phyloP scores from a whole-genome alignment of 2,797 vertebrate species.

The Sphenodon punctatus region DNA sequence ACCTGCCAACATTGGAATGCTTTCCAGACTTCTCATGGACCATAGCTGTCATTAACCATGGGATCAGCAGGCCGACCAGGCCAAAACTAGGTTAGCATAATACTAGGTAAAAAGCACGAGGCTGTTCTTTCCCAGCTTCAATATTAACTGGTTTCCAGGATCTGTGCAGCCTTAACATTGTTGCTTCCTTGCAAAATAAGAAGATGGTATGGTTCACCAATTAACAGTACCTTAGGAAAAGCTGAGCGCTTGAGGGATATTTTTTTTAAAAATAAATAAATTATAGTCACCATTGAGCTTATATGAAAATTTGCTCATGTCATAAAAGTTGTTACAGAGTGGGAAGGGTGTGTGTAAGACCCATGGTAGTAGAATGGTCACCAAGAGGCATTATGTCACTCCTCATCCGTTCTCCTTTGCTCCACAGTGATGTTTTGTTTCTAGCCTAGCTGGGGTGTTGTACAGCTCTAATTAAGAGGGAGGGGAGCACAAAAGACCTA shows the following conservation, averaged over 20 bases:
- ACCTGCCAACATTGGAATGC: neutral
- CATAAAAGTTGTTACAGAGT: too few species aligned
- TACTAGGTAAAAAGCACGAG: too few species aligned
- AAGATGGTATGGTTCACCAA: neutral
- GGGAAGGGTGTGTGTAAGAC: too few species aligned
- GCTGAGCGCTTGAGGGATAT: neutral
- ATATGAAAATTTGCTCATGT: neutral
- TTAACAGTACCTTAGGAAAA: neutral
- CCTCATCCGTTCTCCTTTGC: neutral
- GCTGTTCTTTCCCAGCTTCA: too few species aligned
- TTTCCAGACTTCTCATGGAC: too few species aligned
- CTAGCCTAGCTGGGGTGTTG: neutral
- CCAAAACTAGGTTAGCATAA: too few species aligned
- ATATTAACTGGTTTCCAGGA: neutral
- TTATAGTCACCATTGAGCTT: neutral
- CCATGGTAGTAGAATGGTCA: neutral
- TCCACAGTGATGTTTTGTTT: slow-evolving; percentile 5
- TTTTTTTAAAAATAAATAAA: neutral
- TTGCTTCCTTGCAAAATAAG: neutral
- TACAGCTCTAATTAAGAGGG: neutral
- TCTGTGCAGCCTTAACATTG: neutral
- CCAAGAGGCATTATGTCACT: neutral
- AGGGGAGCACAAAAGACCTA: neutral
- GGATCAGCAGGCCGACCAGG: too few species aligned
- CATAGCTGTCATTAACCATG: too few species aligned